phyloP scores from a whole-genome alignment of 2,888 invertebrate species.

The Acrobasis consociella region DNA sequence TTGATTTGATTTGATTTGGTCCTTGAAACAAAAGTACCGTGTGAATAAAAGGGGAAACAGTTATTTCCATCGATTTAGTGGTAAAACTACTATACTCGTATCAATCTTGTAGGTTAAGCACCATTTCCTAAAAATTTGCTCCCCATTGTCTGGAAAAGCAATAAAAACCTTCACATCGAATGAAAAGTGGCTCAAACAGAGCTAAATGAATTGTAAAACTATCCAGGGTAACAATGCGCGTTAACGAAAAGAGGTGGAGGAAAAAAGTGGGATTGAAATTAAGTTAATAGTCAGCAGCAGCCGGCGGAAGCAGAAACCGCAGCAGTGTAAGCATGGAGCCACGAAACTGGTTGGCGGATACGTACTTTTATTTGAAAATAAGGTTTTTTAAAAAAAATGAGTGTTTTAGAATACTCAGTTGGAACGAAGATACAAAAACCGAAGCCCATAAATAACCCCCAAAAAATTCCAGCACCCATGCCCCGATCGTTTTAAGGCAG shows the following conservation, averaged over 20 bases:
- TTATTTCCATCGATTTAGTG: no score
- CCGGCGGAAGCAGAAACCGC: slow-evolving; percentile 58
- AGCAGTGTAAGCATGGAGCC: slow-evolving; percentile 46
- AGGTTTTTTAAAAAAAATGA: no score
- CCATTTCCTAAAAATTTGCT: not conserved
- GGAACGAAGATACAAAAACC: no score
- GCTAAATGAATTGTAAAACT: slow-evolving; percentile 45
- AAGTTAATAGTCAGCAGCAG: slow-evolving; percentile 68
- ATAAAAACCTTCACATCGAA: not conserved
- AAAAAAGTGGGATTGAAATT: slow-evolving; percentile 65
- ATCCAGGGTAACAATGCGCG: slow-evolving; percentile 52
- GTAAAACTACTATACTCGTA: no score
- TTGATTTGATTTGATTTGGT: no score
- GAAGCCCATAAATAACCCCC: no score
- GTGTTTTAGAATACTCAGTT: no score
- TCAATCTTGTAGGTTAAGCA: not conserved
- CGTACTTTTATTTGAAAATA: not conserved
- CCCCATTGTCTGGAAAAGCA: slow-evolving; percentile 4
- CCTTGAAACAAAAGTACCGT: no score
- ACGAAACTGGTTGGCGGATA: slow-evolving; percentile 38
- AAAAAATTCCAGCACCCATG: no score
- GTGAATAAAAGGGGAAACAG: no score
- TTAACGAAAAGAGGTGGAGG: slow-evolving; percentile 56
- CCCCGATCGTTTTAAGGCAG: no score
- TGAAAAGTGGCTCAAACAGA: slow-evolving; percentile 20